These are phyloP conservation scores for Rhabdomys dilectus DNA, from an alignment of 2,113 vertebrate species.

Conservation along the genomic window DNA sequence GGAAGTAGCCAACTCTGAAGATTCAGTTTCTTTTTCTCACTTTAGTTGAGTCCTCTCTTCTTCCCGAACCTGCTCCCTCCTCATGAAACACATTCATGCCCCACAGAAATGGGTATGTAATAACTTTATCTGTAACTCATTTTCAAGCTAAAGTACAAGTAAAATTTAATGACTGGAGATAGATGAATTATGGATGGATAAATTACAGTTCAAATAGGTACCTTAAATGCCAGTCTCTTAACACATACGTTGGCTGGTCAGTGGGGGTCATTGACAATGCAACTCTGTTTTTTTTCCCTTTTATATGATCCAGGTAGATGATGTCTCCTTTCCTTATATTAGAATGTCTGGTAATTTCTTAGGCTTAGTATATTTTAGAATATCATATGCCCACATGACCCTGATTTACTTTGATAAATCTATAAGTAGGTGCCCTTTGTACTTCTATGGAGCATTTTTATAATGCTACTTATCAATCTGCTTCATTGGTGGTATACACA, in stretches of 20 bases:
- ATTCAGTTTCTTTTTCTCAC: background rate
- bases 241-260: background rate
- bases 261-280: background rate
- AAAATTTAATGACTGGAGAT: background rate
- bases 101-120: background rate
- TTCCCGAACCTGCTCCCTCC: too few relatives aligned
- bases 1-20: background rate
- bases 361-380: background rate
- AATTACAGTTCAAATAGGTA: background rate
- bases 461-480: background rate
- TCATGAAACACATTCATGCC: background rate
- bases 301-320: background rate
- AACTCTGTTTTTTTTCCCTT: too few relatives aligned
- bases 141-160: background rate
- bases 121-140: background rate
- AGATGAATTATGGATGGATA: too few relatives aligned
- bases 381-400: background rate
- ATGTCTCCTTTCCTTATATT: background rate
- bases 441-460: too few relatives aligned
- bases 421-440: background rate
- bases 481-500: background rate
- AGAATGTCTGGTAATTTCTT: background rate
- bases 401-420: background rate
- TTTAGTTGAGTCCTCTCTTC: background rate
- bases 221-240: background rate